A percentile compares a stretch with the other conserved stretches of the same genome.
Conservation (phyloP, 2,888 invertebrate genomes). For the Euphydryas editha region DNA sequence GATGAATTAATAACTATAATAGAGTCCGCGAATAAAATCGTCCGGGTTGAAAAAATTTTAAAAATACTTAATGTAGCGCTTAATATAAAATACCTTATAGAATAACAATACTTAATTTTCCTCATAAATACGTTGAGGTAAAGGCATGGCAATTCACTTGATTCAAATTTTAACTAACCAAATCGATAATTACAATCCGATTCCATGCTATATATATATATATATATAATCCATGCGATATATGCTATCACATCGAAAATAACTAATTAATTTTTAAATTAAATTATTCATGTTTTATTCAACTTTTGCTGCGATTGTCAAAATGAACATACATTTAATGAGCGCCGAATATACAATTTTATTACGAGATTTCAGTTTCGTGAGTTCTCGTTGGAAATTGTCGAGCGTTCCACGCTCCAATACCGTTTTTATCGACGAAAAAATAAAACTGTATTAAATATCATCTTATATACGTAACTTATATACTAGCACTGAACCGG, state of each 20-base stretch:
- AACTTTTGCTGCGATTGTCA: slow-evolving; percentile 17
- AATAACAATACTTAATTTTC: no score
- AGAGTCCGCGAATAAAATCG: no score
- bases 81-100: no score
- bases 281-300: slow-evolving; percentile 9
- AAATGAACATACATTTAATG: slow-evolving; percentile 29
- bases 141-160: background rate
- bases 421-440: slow-evolving; percentile 18
- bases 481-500: background rate
- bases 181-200: slow-evolving; percentile 3
- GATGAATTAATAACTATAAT: no score
- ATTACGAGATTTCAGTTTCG: slow-evolving; percentile 11
- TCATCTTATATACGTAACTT: background rate
- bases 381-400: slow-evolving; percentile 14
- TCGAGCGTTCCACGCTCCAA: slow-evolving; percentile 20
- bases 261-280: slow-evolving; percentile 9
- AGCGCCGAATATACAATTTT: slow-evolving; percentile 14
- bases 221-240: no score
- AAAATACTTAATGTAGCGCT: no score
- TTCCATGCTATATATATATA: no score
- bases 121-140: no score
- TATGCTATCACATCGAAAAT: background rate
- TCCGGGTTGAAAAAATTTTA: no score
- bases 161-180: slow-evolving; percentile 1
- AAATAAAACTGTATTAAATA: background rate